Evolutionary conservation across 2,888 invertebrate genomes (phyloP), one percentile per base, ranked within the genome.

Genomic region (Melinaea marsaeus): DNA sequence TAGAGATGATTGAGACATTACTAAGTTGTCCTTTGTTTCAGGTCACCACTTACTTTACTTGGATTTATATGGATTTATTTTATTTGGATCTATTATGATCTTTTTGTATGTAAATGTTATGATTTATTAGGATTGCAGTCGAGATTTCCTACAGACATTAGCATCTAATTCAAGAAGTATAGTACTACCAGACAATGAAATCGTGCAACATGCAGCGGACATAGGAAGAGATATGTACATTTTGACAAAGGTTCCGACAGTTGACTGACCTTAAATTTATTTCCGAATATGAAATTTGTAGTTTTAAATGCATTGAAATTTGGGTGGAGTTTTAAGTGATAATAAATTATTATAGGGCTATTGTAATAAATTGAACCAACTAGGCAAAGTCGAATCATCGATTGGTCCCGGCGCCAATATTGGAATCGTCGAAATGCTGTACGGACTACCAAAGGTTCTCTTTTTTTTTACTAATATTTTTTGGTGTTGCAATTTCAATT

Each of bases 171-270:
- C 85, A 2, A 82, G 83, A 63, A 85, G 81, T 55, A 81, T 90
- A 70, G 83, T 90, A 2, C 64, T 91, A 61, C 91, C 91, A 2
- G 86, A 87, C 66, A 85, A 90, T 66, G 91, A 91, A 72, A 80
- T 87, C 2, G 84, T 91, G 0, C 88, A 90, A 63, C 91, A 91
- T 62, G 85, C 86, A 0, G 90, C 85, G 0, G 90, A 91, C 68
- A 89, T 90, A 37, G 85, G 87, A 46, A 80, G 91, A 13, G 88
- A 91, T 57, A 90, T 91, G 88, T 91, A 91, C 68, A 86, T 91
- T 62, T 69, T 91, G 62, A 84, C 88, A 68, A 86, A 81, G 77
- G 90, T 88, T 51, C 5, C 9, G 9, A 32, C 7, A 22, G 22
- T 22, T 22, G 22, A 22, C 22, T 22, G 22, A 22, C 22, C 22